Evolutionary conservation across 2,797 vertebrate genomes (phyloP), one percentile per base, ranked within the genome.

Genomic region (Takifugu ocellatus): DNA sequence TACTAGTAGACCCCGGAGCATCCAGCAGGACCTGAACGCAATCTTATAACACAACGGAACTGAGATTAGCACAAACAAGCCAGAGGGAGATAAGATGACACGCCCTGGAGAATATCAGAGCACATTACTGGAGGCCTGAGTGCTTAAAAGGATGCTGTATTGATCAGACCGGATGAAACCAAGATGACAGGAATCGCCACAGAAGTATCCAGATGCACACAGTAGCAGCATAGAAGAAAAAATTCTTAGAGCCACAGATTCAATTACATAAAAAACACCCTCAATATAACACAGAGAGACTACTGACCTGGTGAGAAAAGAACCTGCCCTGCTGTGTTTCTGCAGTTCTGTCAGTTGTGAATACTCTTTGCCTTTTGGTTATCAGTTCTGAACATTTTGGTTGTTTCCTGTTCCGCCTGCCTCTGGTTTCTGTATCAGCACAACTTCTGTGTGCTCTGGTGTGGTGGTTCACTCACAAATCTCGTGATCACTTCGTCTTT

Each of bases 71-170:
- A 25, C 6, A 49, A 61, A 61, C 11, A 27, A 47, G 62, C 17
- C 29, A 24, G 25, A 14, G 43, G 25, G 25, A 55, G 59, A 66
- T 56, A 27, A n/a, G 2, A 49, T 76, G 66, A 63, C 75, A 62
- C 29, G 6, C 81, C 74, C 84, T 61, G 6, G 60, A 70, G 70
- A 61, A 60, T 33, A 72, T 59, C 47, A 72, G 49, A 59, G 59
- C n/a, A 56, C 79, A 79, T 87, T 82, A 87, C 50, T 44, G 53
- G 8, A 44, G 15, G 3, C 17, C 25, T 62, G 59, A 81, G 78
- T 75, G 78, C 75, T 75, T 77, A 42, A 79, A 58, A 77, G 75
- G 76, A 67, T 83, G 60, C 33, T 65, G 49, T 70, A 75, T 53
- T 78, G 77, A 84, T 24, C 21, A 17, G 49, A 6, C 14, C 2